Evolutionary conservation across 2,888 invertebrate genomes (phyloP).

Genomic region (Sussaba pulchella): DNA sequence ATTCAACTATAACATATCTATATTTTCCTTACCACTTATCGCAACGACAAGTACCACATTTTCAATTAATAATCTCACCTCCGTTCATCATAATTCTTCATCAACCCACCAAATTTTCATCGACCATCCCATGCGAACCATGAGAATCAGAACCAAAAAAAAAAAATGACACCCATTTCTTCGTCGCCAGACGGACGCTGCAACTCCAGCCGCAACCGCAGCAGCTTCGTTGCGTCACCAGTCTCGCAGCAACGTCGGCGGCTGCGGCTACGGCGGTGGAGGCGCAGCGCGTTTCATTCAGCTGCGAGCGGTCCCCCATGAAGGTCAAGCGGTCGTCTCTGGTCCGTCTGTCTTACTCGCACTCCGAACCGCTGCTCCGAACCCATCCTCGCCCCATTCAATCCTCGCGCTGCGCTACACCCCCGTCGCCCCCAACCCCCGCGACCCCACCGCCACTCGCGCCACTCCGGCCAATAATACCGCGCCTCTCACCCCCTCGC

Average conservation of each 20-base stretch:
- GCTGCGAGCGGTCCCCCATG: slow-evolving; percentile 75
- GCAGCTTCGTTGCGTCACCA: slow-evolving; percentile 77
- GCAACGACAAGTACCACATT: too few species aligned
- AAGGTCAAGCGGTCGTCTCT: slow-evolving; percentile 82
- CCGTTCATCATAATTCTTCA: too few species aligned
- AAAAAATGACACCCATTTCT: background rate
- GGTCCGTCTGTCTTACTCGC: slow-evolving; percentile 60
- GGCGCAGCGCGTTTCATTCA: slow-evolving; percentile 83
- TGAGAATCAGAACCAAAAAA: background rate
- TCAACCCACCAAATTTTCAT: too few species aligned
- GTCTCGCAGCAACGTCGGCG: slow-evolving; percentile 66
- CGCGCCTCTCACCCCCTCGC: slow-evolving; percentile 7
- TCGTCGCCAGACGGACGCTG: background rate
- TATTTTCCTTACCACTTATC: too few species aligned
- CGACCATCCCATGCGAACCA: too few species aligned
- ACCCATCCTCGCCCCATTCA: slow-evolving; percentile 58
- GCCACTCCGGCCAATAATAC: too few species aligned
- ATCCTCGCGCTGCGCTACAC: slow-evolving; percentile 48
- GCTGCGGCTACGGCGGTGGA: too few species aligned
- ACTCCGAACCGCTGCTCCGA: too few species aligned
- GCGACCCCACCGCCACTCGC: slow-evolving; percentile 9
- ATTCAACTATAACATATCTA: too few species aligned
- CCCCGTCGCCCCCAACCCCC: slow-evolving; percentile 9
- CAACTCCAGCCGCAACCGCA: slow-evolving; percentile 30
- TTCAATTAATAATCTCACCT: too few species aligned